Evolutionary conservation across 1,140 invertebrate species (phyloP).

Genomic region (Pseudomyrmex pallidus): DNA sequence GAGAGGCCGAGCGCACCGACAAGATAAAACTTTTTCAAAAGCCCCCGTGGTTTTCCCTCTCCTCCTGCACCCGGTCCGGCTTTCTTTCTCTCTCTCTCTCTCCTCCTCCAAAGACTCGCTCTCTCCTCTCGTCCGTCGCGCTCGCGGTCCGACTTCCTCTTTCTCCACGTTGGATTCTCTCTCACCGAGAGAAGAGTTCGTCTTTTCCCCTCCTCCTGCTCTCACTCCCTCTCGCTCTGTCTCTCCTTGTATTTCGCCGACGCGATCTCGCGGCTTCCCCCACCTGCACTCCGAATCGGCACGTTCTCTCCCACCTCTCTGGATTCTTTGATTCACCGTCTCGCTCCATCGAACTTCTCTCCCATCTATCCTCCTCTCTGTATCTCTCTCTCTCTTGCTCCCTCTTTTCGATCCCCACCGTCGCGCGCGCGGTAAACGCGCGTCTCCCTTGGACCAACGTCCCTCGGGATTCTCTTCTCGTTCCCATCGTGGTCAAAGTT

Average conservation of each 20-base stretch:
- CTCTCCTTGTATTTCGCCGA: slow-evolving; percentile 26
- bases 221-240: slow-evolving; percentile 29
- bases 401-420: slow-evolving; percentile 40
- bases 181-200: slow-evolving; percentile 49
- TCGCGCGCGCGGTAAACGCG: slow-evolving; percentile 11
- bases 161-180: slow-evolving; percentile 54
- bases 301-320: slow-evolving; percentile 48
- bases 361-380: neutral
- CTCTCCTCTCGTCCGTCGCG: slow-evolving; percentile 18
- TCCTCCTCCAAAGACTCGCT: neutral
- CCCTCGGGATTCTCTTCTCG: slow-evolving; percentile 45
- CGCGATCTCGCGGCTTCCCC: slow-evolving; percentile 46
- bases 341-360: neutral
- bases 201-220: slow-evolving; percentile 65
- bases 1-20: slow-evolving; percentile 80
- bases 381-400: slow-evolving; percentile 43
- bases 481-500: slow-evolving; percentile 47
- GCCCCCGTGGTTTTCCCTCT: slow-evolving; percentile 79
- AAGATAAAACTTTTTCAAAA: slow-evolving; percentile 85
- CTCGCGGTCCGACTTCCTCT: slow-evolving; percentile 5
- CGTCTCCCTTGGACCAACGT: slow-evolving; percentile 46
- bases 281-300: slow-evolving; percentile 30
- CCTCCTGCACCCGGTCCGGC: slow-evolving; percentile 44
- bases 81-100: slow-evolving; percentile 46
- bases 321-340: slow-evolving; percentile 60